phyloP scores from a whole-genome alignment of 1,140 invertebrate species.

The Pentalonia nigronervosa region DNA sequence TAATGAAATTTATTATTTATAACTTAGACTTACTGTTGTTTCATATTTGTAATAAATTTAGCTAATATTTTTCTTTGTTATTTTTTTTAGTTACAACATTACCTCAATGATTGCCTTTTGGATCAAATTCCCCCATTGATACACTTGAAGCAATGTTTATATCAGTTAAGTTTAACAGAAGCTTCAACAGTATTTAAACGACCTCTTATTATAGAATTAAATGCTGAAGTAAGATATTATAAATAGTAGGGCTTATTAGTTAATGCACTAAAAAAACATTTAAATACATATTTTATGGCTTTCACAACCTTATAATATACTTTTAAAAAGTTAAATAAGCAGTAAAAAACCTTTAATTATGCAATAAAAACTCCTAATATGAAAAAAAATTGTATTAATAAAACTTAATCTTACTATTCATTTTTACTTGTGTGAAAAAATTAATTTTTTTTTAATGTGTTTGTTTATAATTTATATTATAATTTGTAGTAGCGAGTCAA shows the following conservation, averaged over 20 bases:
- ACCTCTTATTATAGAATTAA: slow-evolving; percentile 69
- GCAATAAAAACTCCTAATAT: background rate
- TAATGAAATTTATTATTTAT: background rate
- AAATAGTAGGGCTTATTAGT: background rate
- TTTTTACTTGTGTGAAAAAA: too few relatives aligned
- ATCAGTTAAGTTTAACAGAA: slow-evolving; percentile 57
- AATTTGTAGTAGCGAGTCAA: too few relatives aligned
- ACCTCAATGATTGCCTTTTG: slow-evolving; percentile 36
- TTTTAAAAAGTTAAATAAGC: too few relatives aligned
- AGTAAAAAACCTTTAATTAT: too few relatives aligned
- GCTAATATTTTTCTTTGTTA: background rate
- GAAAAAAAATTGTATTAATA: background rate
- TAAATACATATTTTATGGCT: too few relatives aligned
- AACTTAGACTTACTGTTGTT: background rate
- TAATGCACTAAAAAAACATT: background rate
- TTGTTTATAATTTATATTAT: too few relatives aligned
- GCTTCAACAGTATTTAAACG: slow-evolving; percentile 62
- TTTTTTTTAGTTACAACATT: slow-evolving; percentile 46
- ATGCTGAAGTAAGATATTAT: slow-evolving; percentile 65
- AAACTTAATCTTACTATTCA: too few relatives aligned
- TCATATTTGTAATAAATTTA: too few relatives aligned
- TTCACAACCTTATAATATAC: too few relatives aligned
- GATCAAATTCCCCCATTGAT: slow-evolving; percentile 48
- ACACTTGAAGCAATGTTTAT: slow-evolving; percentile 48
- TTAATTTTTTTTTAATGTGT: too few relatives aligned